Evolutionary conservation across 2,113 vertebrate genomes (phyloP).

Genomic region (Phrynosoma platyrhinos): DNA sequence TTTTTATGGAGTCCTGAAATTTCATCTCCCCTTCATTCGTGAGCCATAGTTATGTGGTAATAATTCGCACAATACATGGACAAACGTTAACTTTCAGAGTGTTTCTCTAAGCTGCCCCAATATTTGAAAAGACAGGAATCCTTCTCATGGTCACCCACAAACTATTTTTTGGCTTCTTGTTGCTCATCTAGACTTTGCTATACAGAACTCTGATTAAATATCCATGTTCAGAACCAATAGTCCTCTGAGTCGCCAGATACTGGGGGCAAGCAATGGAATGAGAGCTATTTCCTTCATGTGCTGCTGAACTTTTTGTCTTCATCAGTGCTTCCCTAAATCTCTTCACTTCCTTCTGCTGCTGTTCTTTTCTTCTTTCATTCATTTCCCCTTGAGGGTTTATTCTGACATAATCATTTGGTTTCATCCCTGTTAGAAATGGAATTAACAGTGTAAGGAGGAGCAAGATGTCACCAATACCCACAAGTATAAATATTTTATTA

Average conservation of each 20-base stretch:
- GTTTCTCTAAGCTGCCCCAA: neutral
- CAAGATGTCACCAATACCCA: neutral
- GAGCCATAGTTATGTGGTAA: neutral
- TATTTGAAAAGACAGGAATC: neutral
- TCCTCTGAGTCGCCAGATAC: neutral
- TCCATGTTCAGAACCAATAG: neutral
- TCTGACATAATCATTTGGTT: conserved; percentile 4
- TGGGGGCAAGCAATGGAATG: neutral
- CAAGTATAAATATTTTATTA: conserved; percentile 24
- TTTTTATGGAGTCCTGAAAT: neutral
- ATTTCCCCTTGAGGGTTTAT: neutral
- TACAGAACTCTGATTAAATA: too few relatives aligned
- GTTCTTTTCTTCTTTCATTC: neutral
- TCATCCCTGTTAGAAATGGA: neutral
- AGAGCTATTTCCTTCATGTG: neutral
- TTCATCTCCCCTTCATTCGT: neutral
- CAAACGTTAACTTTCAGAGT: neutral
- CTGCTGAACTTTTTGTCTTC: conserved; percentile 6
- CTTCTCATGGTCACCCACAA: neutral
- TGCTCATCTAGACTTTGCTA: neutral
- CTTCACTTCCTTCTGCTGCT: neutral
- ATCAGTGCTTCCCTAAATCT: neutral
- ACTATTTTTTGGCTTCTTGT: neutral
- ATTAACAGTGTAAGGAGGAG: neutral
- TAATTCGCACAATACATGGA: neutral